Base-by-base conservation (phyloP, 1,140 invertebrate genomes). In the Drosophila tropicalis region DNA sequence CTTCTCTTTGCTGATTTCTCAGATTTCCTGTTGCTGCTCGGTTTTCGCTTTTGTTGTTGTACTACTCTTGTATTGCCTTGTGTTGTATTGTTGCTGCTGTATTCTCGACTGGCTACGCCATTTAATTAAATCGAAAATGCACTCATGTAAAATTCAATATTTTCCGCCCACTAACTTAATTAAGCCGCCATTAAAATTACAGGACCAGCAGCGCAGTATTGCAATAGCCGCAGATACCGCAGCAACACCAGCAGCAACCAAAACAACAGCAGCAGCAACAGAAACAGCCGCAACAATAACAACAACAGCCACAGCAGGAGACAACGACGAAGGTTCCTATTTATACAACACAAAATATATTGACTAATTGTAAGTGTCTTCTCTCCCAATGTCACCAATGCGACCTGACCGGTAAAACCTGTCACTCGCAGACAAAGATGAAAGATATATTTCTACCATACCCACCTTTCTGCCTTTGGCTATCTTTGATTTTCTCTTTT, bases 111-210 rank as follows among this genome's bases (percentile, higher is more conserved):
- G 56, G 13, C 56, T 29, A 25, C 32, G 15, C 17, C 10, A 57
- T 73, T 80, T 83, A 89, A 87, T 87, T 72, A 44, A 89, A 89
- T 89, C 80, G 70, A 64, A 67, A 72, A 76, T 84, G 84, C 83
- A 83, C 83, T 87, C 84, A 89, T 86, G 84, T 69, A 57, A 84
- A 86, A 89, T 84, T 79, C 79, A 89, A 86, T 89, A 83, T 84
- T 89, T 89, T 84, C 72, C 80, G 65, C 72, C 67, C 36, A 67
- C 84, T 84, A 83, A 87, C 70, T 83, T 83, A 80, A 87, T 87
- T 87, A 89, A 70, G 32, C 67, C 32, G 67, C 72, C 72, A 72
- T 89, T 80, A 74, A 80, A 74, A 67, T 87, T 72, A 76, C 68
- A 72, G 54, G 44, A 55, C 60, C 47, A 17, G 12, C 7, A 17